These are phyloP conservation scores for Drosophila anomalata DNA, from an alignment of 2,888 invertebrate species.

Conservation along the genomic window DNA sequence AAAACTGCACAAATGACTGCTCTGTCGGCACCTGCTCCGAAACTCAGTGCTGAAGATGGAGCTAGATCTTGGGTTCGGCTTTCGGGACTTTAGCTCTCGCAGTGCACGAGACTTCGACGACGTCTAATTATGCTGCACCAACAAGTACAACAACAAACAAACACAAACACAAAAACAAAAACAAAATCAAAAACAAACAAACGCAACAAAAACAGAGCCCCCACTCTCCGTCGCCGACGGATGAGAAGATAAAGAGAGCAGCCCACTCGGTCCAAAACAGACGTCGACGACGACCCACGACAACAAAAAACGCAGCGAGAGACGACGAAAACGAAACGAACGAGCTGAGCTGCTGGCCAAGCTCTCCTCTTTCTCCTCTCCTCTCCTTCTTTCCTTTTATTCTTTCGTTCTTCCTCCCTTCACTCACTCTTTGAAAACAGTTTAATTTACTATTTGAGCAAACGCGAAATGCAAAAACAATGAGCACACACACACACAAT, in stretches of 20 bases:
- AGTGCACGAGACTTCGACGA: conserved; percentile 38
- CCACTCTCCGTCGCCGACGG: neutral
- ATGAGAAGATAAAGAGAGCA: conserved; percentile 17
- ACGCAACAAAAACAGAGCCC: neutral
- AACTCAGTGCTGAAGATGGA: neutral
- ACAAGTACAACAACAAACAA: conserved; percentile 26
- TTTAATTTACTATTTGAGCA: conserved; percentile 50
- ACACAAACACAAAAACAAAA: conserved; percentile 14
- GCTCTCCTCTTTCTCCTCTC: conserved; percentile 35
- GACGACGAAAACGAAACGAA: conserved; percentile 38
- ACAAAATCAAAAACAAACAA: conserved; percentile 16
- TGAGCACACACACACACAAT: conserved; percentile 36
- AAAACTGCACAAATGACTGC: neutral
- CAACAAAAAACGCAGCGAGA: conserved; percentile 66
- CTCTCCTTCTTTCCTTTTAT: neutral
- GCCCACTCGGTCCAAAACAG: conserved; percentile 24
- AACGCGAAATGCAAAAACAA: conserved; percentile 57
- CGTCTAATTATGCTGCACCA: conserved; percentile 69
- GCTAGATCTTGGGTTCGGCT: conserved; percentile 6
- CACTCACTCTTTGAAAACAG: conserved; percentile 48
- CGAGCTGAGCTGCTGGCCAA: conserved; percentile 37
- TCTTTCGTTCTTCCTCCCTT: conserved; percentile 2
- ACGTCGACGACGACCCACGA: conserved; percentile 64
- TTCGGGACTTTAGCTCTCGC: conserved; percentile 9
- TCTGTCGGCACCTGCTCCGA: conserved; percentile 13